Evolutionary conservation across 1,140 invertebrate species (phyloP).

Genomic region (Steinernema khuongi): DNA sequence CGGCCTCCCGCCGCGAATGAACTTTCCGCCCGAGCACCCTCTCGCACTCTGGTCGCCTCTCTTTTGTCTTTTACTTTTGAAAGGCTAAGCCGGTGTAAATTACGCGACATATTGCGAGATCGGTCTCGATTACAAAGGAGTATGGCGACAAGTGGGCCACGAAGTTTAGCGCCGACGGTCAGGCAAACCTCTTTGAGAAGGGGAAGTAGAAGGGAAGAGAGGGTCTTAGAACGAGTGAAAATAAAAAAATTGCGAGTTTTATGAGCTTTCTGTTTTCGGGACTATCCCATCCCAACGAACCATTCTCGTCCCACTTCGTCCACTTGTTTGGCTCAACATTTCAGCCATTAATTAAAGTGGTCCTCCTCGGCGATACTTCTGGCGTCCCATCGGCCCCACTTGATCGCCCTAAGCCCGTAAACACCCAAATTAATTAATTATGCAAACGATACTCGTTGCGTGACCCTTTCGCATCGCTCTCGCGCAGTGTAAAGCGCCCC

Average conservation of each 20-base stretch:
- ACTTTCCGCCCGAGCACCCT: not conserved
- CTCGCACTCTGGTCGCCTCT: too few species aligned
- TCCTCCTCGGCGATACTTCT: not conserved
- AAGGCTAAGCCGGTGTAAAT: not conserved
- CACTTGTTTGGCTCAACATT: not conserved
- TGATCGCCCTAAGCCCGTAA: slow-evolving; percentile 8
- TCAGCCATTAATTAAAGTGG: slow-evolving; percentile 3
- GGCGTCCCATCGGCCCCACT: not conserved
- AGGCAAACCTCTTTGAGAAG: not conserved
- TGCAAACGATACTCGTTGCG: slow-evolving; percentile 4
- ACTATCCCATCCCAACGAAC: too few species aligned
- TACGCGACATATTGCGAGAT: not conserved
- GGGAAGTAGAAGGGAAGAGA: too few species aligned
- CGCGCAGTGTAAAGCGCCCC: not conserved
- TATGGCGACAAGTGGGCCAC: not conserved
- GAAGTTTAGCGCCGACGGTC: slow-evolving; percentile 2
- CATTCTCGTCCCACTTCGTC: not conserved
- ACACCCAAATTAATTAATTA: slow-evolving; percentile 8
- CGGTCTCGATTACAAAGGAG: slow-evolving; percentile 3
- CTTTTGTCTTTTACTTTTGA: too few species aligned
- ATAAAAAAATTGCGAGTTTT: too few species aligned
- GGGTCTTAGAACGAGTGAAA: too few species aligned
- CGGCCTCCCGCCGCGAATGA: not conserved
- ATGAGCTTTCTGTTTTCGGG: not conserved
- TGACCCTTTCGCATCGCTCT: not conserved